Evolutionary conservation across 23 tunicate genomes (phyloP), one percentile per base, ranked within the genome.

Genomic region (Trididemnum miniatum): DNA sequence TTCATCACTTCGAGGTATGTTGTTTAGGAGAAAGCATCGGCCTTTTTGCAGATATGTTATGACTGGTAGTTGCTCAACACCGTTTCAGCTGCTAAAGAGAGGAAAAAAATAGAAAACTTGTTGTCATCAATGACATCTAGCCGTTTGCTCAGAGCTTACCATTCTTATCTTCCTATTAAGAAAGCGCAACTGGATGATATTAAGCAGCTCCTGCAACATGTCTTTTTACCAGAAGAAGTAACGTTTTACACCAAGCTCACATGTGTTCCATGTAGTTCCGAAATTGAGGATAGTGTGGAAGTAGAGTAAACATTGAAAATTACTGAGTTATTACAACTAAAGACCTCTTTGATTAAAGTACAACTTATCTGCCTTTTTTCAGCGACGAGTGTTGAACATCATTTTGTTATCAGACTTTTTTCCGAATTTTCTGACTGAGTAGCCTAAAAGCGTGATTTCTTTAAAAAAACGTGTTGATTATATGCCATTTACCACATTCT

Each of bases 1-100:
- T 37, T 73, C 79, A 37, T 23, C 79, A 37, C 29, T 73, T 2
- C 57, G 79, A 73, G 79, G 79, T 23, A 23, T 73, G 79, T 30
- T 38, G 27, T 73, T 73, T 26, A 38, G 32, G 22, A 73, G 79
- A 24, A 27, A 27, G 3, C 30, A 23, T 22, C 57, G 31, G 20
- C 79, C 79, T 20, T 38, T 7, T 5, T 37, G 79, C 24, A 31
- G 79, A 20, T 37, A 20, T n/a, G 29, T 27, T 20, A 39, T 73
- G 79, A 73, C 57, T 73, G 79, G 79, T 38, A 27, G 9, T 39
- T 73, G 79, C 59, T 23, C 31, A 38, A 73, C 57, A 38, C 30
- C 28, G 28, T 3, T 73, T 27, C 7, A 9, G 2, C 9, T 73
- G 2, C 27, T 73, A 20, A 73, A 73, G 38, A 23, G 59, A 9